phyloP scores from a whole-genome alignment of 2,888 invertebrate species.

The Noctua pronuba region DNA sequence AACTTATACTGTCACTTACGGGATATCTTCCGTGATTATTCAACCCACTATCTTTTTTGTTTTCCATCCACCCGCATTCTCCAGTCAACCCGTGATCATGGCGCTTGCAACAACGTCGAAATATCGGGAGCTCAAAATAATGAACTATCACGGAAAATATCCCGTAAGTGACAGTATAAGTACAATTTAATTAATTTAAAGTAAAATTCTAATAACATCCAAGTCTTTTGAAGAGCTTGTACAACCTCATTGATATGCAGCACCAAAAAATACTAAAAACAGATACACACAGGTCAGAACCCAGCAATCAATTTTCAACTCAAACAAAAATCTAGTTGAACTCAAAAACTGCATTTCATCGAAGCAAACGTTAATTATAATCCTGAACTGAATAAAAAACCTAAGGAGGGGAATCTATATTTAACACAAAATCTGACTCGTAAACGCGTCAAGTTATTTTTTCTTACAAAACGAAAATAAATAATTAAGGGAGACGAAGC shows the following conservation, averaged over 20 bases:
- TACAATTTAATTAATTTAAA: too few species aligned
- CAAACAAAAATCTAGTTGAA: conserved; percentile 26
- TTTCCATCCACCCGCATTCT: too few species aligned
- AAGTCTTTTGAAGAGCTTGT: too few species aligned
- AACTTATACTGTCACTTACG: too few species aligned
- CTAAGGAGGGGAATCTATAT: conserved; percentile 82
- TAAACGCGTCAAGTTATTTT: conserved; percentile 79
- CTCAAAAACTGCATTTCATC: conserved; percentile 32
- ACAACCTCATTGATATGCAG: neutral
- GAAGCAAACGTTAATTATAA: conserved; percentile 57
- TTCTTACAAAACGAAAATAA: conserved; percentile 84
- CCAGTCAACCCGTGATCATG: too few species aligned
- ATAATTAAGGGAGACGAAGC: conserved; percentile 87
- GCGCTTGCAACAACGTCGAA: too few species aligned
- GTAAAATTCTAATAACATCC: too few species aligned
- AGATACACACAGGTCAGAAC: neutral
- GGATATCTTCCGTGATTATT: too few species aligned
- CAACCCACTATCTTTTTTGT: too few species aligned
- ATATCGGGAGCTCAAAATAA: too few species aligned
- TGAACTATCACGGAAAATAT: too few species aligned
- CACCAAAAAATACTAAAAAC: neutral
- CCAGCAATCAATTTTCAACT: conserved; percentile 22
- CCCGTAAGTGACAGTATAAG: too few species aligned
- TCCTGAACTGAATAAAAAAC: conserved; percentile 72
- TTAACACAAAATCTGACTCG: conserved; percentile 87